Base-by-base conservation (phyloP, 2,797 vertebrate genomes). In the Hydrophis major region DNA sequence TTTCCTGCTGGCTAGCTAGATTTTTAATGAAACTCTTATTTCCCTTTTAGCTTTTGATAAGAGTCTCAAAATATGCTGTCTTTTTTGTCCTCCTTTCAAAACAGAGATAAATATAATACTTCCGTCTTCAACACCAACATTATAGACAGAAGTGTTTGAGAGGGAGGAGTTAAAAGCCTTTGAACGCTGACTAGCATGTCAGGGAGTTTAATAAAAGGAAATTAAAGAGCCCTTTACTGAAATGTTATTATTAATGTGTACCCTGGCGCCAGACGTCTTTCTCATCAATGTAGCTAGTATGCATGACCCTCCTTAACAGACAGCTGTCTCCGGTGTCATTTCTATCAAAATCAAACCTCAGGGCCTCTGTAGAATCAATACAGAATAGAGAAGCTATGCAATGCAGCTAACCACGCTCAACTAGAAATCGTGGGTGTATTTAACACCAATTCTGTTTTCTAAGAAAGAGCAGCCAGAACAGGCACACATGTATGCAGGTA, bases 171-270 rank as follows among this genome's bases (percentile, higher is more conserved):
- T 87, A 91, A 0, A 12, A 25, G 86, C 42, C 91, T 86, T 93
- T 94, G 92, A 94, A 93, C 1, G 63, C 25, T 42, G 61, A 92
- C 74, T 55, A 63, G 96, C 86, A 92, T 7, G 92, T 50, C 90
- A 88, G 90, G 61, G 94, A 95, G 94, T 83, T 95, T 92, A 95
- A 93, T 91, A 83, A 88, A 94, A 91, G 92, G 95, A 97, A 97
- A 98, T 97, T 95, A 98, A 98, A 97, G 97, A 97, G 97, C 96
- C 87, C 97, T 97, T 97, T 95, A 97, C 96, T 96, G 97, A 97
- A 94, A 96, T 97, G 91, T 93, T 89, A 93, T 93, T 88, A 94
- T 93, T 89, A 97, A 96, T 95, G 97, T 97, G 96, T 96, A 97
- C 96, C 97, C 78, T 83, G 78, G 78, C 78, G 78, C 78, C 78